Evolutionary conservation across 2,113 vertebrate species (phyloP).

Genomic region (Osmerus mordax): DNA sequence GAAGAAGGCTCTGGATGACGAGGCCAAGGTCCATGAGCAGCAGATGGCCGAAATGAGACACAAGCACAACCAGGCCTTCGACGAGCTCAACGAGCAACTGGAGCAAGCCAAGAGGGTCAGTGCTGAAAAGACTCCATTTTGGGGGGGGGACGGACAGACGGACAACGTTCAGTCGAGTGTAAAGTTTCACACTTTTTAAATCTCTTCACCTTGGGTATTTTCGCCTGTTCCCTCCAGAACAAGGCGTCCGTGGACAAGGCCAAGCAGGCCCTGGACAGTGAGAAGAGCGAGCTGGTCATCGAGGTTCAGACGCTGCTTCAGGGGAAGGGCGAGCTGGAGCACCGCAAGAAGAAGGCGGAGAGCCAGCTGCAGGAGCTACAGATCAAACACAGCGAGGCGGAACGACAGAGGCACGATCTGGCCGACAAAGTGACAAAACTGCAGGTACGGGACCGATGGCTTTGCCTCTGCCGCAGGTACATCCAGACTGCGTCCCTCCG

Average conservation of each 20-base stretch:
- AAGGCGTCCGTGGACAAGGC: conserved; percentile 91
- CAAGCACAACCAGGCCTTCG: conserved; percentile 90
- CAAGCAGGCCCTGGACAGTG: conserved; percentile 89
- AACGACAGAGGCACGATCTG: conserved; percentile 80
- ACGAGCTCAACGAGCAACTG: conserved; percentile 92
- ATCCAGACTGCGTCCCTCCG: too few relatives aligned
- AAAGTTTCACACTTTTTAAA: background rate
- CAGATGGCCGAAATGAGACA: conserved; percentile 90
- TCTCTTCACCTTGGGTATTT: background rate
- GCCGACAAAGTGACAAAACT: conserved; percentile 80
- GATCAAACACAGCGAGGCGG: conserved; percentile 82
- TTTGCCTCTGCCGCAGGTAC: too few relatives aligned
- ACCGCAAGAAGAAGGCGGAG: conserved; percentile 91
- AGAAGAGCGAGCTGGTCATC: conserved; percentile 85
- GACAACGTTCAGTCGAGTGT: background rate
- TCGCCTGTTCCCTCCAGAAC: conserved; percentile 66
- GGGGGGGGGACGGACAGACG: too few relatives aligned
- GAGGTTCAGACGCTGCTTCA: conserved; percentile 86
- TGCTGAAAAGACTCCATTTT: background rate
- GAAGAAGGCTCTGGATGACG: conserved; percentile 89
- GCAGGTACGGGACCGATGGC: conserved; percentile 76
- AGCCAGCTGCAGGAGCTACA: conserved; percentile 89
- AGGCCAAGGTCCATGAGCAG: conserved; percentile 84
- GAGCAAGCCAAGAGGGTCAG: conserved; percentile 90
- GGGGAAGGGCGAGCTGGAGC: conserved; percentile 85